Evolutionary conservation across 2,797 vertebrate genomes (phyloP), one percentile per base, ranked within the genome.

Genomic region (Xyrichtys novacula): DNA sequence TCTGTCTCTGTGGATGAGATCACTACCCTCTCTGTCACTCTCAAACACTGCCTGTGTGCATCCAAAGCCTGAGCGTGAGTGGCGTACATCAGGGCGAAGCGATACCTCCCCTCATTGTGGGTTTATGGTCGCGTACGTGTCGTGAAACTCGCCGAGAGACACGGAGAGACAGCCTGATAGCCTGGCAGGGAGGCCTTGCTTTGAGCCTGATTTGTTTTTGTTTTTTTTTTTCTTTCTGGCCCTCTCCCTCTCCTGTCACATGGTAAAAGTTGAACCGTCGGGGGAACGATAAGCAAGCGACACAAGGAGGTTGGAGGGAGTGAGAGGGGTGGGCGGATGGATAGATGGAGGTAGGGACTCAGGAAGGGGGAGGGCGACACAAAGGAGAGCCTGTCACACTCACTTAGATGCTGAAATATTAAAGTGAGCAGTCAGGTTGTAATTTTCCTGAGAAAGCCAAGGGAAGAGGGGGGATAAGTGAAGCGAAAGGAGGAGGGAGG

Each of bases 361-460:
- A 26, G 65, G 63, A 47, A 66, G 43, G 47, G 43, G 78, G 38
- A 29, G 53, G 19, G 61, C 64, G 81, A 87, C 90, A 91, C 90
- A 92, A 92, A 94, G 83, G 88, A 93, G 90, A 90, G 89, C 77
- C 92, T 94, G 94, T 94, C 92, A 93, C 90, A 93, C 88, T 93
- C 87, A 91, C 90, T 93, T 94, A 93, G 88, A 92, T 88, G 90
- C 86, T 93, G 89, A 93, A 94, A 93, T 93, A 94, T 93, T 93
- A 93, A 93, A 93, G 92, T 91, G 90, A 90, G 84, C 90, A 93
- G 91, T 92, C 91, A 94, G 93, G 93, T 93, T 93, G 89, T 94
- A 94, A 94, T 94, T 94, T 94, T 92, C 93, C 89, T 73, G 87
- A 89, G 90, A 89, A 93, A 93, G 90, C 89, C 64, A 36, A 86